Evolutionary conservation across 1,140 invertebrate species (phyloP), one percentile per base, ranked within the genome.

Genomic region (Atta texana): DNA sequence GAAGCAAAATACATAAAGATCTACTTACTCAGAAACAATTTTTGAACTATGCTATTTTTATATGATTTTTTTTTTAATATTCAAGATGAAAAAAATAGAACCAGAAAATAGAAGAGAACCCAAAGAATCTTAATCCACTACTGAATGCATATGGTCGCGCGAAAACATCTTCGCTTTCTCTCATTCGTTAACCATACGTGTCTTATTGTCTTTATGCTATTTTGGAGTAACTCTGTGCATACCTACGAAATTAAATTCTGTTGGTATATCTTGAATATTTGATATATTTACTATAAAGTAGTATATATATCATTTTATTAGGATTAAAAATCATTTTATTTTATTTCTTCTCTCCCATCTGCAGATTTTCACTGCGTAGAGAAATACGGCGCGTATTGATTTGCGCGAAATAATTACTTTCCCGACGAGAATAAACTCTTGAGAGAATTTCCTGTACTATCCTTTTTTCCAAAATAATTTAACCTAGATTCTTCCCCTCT

Each of bases 151-250:
- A 39, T 84, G 51, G 34, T 68, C 24, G 44, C 69, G 24, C 21
- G 28, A 51, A 59, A 74, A 86, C 85, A 66, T 55, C 24, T 39
- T 44, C 24, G 14, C 31, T 34, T 21, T 77, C 69, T 51, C 66
- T 34, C 55, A 57, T 81, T 53, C 31, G 66, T 21, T 82, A 59
- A 16, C 18, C 34, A 55, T 76, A 31, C 51, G 10, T 49, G 24
- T 87, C 57, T 72, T 87, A 72, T 82, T 87, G 68, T 87, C 66
- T 71, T 68, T 18, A 44, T 71, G 24, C 85, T 82, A 87, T 87
- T 87, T 82, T 44, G 85, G 21, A 63, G 14, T 39, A 63, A 24
- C 77, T 39, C 28, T 31, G 49, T 51, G 66, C 69, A 75, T 75
- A 18, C 14, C 21, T 63, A 69, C 69, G 55, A 28, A 34, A 57